Percentiles rank a stretch among this genome's conserved stretches.
These are phyloP conservation scores for Nudaria mundana DNA, from an alignment of 2,888 invertebrate genomes.

Conservation along the genomic window DNA sequence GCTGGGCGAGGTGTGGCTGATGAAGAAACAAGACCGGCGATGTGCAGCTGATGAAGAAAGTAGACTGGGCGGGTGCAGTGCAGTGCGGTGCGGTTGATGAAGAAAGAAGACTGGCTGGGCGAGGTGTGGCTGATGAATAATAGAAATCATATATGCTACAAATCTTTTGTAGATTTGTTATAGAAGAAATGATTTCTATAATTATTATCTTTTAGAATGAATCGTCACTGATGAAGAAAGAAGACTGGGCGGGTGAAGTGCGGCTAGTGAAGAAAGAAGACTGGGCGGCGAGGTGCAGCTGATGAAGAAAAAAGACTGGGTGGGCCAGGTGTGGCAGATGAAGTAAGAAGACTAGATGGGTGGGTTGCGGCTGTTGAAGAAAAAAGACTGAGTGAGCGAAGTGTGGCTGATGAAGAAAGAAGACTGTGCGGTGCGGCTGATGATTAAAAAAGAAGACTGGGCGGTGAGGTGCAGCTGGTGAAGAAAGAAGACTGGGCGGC, in stretches of 20 bases:
- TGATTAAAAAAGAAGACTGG: no score
- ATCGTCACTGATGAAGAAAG: neutral
- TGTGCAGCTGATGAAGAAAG: neutral
- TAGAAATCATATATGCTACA: no score
- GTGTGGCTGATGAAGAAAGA: constrained; percentile 2
- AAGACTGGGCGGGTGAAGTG: constrained; percentile 4
- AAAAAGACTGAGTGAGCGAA: constrained; percentile 7
- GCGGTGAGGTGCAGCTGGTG: neutral
- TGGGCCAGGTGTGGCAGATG: constrained; percentile 1
- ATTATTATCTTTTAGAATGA: no score
- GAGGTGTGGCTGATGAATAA: neutral
- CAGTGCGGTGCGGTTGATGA: constrained; percentile 10
- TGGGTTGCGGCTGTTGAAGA: constrained; percentile 5
- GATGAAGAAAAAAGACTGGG: constrained; percentile 5
- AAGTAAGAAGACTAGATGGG: constrained; percentile 8
- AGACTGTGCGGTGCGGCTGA: constrained; percentile 2
- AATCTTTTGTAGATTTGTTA: no score
- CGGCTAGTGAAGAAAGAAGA: constrained; percentile 3
- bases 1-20: constrained; percentile 7
- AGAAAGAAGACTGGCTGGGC: constrained; percentile 3
- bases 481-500: constrained; percentile 3
- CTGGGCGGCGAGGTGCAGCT: constrained; percentile 5
- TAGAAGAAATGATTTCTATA: neutral
- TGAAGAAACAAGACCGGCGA: constrained; percentile 4
- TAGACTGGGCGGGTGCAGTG: constrained; percentile 9